Evolutionary conservation across 2,113 vertebrate genomes (phyloP).

Genomic region (Octodon degus): DNA sequence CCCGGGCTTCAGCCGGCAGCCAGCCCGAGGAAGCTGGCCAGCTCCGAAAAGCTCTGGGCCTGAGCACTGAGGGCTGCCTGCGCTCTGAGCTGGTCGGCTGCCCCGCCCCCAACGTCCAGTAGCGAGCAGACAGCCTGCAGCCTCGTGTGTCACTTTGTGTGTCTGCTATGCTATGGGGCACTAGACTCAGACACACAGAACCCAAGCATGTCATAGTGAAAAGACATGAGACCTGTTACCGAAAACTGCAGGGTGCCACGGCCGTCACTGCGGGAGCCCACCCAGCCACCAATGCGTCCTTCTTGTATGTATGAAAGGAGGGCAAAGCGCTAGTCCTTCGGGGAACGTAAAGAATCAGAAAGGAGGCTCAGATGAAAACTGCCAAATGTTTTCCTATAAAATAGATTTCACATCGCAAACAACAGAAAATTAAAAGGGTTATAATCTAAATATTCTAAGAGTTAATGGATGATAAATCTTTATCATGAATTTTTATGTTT

Average conservation of each 20-base stretch:
- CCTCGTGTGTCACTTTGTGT: neutral
- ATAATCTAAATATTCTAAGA: neutral
- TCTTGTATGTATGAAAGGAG: neutral
- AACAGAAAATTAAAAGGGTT: neutral
- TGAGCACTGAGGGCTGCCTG: neutral
- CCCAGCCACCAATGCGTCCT: neutral
- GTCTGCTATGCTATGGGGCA: neutral
- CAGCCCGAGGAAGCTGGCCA: neutral
- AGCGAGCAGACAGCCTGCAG: neutral
- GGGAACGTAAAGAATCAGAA: neutral
- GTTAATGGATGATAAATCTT: neutral
- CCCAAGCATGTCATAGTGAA: neutral
- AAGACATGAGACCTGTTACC: neutral
- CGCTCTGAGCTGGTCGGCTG: neutral
- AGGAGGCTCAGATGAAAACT: neutral
- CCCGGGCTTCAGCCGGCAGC: neutral
- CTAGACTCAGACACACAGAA: neutral
- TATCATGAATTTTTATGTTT: neutral
- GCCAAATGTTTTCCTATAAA: neutral
- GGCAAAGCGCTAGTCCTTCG: neutral
- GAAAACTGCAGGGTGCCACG: neutral
- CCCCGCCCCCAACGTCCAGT: neutral
- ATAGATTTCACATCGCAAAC: neutral
- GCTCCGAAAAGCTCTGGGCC: neutral
- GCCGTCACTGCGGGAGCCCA: neutral